Evolutionary conservation across 1,140 invertebrate genomes (phyloP), one percentile per base, ranked within the genome.

Genomic region (Tetramorium simillimum): DNA sequence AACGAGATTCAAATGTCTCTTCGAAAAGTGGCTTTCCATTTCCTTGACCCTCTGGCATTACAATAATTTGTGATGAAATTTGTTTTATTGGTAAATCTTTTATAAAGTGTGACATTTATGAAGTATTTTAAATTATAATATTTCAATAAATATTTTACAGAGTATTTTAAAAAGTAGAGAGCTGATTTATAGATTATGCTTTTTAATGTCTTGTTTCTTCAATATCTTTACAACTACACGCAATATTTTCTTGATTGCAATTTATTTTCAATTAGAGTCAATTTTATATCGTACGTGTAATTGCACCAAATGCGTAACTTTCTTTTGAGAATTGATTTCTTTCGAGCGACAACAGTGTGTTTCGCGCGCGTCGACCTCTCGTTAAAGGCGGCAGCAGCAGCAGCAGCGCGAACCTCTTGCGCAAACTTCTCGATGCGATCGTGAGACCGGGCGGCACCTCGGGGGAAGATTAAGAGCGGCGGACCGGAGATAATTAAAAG

Each of bases 401-500:
- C 6, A 16, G 43, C 62, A 40, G 37, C 16, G 37, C 53, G 6
- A 69, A 69, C 2, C 40, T 49, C 65, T 84, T 73, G 9, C 69
- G 43, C 16, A 58, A 46, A 73, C 69, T 16, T 33, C 18, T 14
- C 40, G 67, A 37, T 7, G 14, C 24, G 43, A 49, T 33, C 53
- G 56, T 21, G 69, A 84, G 69, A 82, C 24, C 69, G 24, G 18
- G 24, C 40, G 40, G 67, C 65, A 60, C 18, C 65, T 58, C 14
- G 49, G 18, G n/a, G 37, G 24, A 40, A 70, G 28, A 84, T 84
- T 60, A 73, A 84, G 69, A 84, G 75, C 56, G 69, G 40, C 28
- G 18, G 40, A 24, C n/a, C 56, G 69, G 40, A 28, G 53, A 40
- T 73, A 84, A 84, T 84, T 75, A 84, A 84, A 84, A 84, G 69